Evolutionary conservation across 2,888 invertebrate species (phyloP).

Genomic region (Acronicta leporina): DNA sequence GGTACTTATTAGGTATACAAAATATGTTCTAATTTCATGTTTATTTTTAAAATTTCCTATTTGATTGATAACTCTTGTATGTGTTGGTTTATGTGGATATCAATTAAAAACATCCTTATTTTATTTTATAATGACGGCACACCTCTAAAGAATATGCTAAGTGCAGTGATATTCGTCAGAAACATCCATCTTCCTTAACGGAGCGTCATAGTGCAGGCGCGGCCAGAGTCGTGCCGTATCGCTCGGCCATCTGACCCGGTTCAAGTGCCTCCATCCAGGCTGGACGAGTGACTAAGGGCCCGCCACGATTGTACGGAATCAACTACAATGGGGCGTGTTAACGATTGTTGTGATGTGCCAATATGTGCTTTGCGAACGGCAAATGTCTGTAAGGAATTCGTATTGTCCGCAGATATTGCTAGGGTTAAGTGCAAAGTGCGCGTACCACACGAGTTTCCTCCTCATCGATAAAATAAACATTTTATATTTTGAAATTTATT

Average conservation of each 20-base stretch:
- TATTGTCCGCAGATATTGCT: slow-evolving; percentile 35
- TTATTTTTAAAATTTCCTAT: too few species aligned
- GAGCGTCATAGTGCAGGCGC: slow-evolving; percentile 55
- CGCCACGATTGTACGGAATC: slow-evolving; percentile 59
- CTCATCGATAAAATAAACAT: slow-evolving; percentile 24
- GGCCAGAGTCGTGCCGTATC: slow-evolving; percentile 77
- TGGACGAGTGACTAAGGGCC: slow-evolving; percentile 57
- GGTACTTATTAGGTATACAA: too few species aligned
- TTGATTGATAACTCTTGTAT: too few species aligned
- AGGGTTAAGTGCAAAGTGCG: slow-evolving; percentile 28
- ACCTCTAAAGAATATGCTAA: slow-evolving; percentile 31
- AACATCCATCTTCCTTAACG: slow-evolving; percentile 69
- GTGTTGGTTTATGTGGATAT: too few species aligned
- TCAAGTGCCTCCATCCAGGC: slow-evolving; percentile 60
- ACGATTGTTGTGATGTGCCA: slow-evolving; percentile 54
- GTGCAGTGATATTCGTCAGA: slow-evolving; percentile 45
- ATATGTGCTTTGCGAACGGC: slow-evolving; percentile 41
- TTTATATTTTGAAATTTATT: slow-evolving; percentile 13
- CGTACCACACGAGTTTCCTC: slow-evolving; percentile 2
- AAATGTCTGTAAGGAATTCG: slow-evolving; percentile 36
- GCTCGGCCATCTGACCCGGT: slow-evolving; percentile 71
- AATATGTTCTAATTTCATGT: too few species aligned
- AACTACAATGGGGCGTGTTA: slow-evolving; percentile 59
- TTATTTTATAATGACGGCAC: slow-evolving; percentile 13
- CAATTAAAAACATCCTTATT: too few species aligned